Evolutionary conservation across 2,113 vertebrate species (phyloP).

Genomic region (Neoarius graeffei): DNA sequence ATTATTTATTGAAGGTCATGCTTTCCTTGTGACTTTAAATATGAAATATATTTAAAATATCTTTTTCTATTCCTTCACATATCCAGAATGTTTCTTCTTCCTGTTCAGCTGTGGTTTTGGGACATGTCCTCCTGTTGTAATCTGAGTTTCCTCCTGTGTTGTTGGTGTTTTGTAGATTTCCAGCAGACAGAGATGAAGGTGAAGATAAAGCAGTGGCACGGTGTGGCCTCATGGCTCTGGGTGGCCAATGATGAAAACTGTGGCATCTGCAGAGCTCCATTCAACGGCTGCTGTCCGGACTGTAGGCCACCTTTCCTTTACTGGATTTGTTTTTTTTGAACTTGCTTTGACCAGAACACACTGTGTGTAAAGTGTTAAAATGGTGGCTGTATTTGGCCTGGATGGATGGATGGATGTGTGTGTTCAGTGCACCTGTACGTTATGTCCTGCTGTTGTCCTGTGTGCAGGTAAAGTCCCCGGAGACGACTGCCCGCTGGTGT

Average conservation of each 20-base stretch:
- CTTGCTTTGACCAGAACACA: background rate
- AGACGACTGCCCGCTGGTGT: constrained; percentile 94
- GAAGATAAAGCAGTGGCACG: constrained; percentile 89
- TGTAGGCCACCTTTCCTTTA: constrained; percentile 75
- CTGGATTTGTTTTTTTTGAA: background rate
- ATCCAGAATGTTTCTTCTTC: background rate
- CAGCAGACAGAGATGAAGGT: constrained; percentile 79
- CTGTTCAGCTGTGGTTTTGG: background rate
- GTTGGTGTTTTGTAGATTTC: background rate
- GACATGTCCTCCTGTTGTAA: background rate
- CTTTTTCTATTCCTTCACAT: background rate
- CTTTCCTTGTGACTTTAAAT: too few species aligned
- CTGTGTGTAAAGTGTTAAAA: background rate
- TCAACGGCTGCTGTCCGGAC: constrained; percentile 95
- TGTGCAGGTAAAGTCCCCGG: constrained; percentile 91
- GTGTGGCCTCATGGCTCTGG: constrained; percentile 94
- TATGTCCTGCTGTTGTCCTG: background rate
- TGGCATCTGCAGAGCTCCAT: constrained; percentile 93
- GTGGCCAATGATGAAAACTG: constrained; percentile 97
- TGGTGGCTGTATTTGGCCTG: background rate
- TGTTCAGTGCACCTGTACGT: background rate
- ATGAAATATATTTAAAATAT: background rate
- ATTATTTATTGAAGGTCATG: background rate
- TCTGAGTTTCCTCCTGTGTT: background rate
- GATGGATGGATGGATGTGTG: background rate